Base-by-base conservation (phyloP, 2,113 vertebrate genomes). In the Noctilio leporinus region DNA sequence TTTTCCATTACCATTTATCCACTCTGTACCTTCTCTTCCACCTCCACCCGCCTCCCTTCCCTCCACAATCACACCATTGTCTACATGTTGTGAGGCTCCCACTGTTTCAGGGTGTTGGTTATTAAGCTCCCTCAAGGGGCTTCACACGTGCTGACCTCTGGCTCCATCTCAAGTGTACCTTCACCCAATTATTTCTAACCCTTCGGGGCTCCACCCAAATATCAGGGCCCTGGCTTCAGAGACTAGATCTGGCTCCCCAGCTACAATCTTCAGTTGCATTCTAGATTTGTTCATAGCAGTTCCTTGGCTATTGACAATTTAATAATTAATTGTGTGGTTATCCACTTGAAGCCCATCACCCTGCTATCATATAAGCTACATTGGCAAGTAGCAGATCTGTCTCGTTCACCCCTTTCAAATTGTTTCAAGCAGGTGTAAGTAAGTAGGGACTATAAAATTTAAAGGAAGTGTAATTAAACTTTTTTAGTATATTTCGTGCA, bases 381-480 rank as follows among this genome's bases (percentile, higher is more conserved):
- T 15, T 62, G 30, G 17, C 17, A 64, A 20, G 35, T 67, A 76
- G 64, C 33, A 55, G 20, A 1, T 49, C 28, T 73, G 22, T 82
- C n/a, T 94, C 35, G 64, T 91, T 93, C 14, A 47, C 49, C 49
- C 83, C 33, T 4, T 62, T 17, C 7, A 22, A 10, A 45, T 53
- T 73, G 35, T 86, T 83, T 83, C 35, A 86, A 76, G 64, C 51
- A 86, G 92, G 76, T 92, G 64, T 97, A 57, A 53, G 45, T 65
- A 95, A 57, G 45, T 53, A 81, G 95, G 97, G 89, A 76, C 16
- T 92, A 95, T 93, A 35, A 82, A 92, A 96, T 96, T 96, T 95
- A 95, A 96, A 97, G 55, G 20, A 92, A 55, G 38, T 10, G 0
- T 0, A 77, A 95, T 83, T 91, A 64, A 97, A 86, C 69, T 22